Conservation (phyloP, 2,797 vertebrate species). For the Anomalospiza imberbis region DNA sequence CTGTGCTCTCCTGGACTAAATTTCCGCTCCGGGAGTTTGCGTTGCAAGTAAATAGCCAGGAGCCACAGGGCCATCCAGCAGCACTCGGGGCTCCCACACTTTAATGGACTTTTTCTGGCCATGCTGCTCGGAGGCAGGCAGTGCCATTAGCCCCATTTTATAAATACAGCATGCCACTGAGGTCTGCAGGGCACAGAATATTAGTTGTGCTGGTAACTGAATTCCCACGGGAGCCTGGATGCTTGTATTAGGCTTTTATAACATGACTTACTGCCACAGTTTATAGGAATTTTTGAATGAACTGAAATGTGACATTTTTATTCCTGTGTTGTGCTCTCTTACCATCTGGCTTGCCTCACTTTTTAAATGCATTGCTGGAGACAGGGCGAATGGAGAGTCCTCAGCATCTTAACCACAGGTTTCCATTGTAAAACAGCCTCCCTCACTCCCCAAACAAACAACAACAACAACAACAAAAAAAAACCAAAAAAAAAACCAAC, state of each 20-base stretch:
- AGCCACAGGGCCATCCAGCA: not conserved
- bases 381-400: not conserved
- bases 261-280: not conserved
- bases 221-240: not conserved
- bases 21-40: not conserved
- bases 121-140: not conserved
- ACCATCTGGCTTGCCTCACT: conserved; percentile 14
- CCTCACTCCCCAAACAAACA: not conserved
- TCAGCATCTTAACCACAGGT: not conserved
- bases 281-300: conserved; percentile 41
- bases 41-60: not conserved
- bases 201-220: not conserved
- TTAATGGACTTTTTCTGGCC: not conserved
- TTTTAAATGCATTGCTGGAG: not conserved
- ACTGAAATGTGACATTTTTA: conserved; percentile 6
- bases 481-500: no score
- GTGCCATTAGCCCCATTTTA: not conserved
- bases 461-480: no score
- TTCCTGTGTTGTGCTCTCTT: not conserved
- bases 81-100: not conserved
- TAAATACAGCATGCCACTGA: not conserved
- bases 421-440: not conserved
- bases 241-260: conserved; percentile 3
- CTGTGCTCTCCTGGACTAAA: conserved; percentile 34
- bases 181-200: not conserved